phyloP scores from a whole-genome alignment of 1,140 invertebrate species.

The Drosophila serrata region DNA sequence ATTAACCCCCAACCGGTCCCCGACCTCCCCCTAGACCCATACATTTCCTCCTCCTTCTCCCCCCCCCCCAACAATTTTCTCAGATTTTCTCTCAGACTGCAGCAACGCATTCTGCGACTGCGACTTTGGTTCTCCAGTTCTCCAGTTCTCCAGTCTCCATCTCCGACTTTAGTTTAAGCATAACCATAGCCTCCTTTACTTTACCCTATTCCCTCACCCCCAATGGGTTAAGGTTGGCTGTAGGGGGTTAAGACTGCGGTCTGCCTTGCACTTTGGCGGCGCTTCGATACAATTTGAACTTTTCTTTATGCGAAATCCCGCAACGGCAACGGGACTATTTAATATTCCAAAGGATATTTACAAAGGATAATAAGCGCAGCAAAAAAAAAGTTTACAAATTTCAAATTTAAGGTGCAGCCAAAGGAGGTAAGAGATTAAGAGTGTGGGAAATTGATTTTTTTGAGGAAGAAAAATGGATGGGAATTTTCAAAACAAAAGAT shows the following conservation, averaged over 20 bases:
- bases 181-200: not conserved
- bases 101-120: constrained; percentile 49
- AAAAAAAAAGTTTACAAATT: not conserved
- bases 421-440: not conserved
- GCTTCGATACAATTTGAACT: constrained; percentile 80
- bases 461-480: not conserved
- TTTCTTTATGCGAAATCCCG: constrained; percentile 68
- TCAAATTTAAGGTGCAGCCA: too few relatives aligned
- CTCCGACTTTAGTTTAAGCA: constrained; percentile 29
- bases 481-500: too few relatives aligned
- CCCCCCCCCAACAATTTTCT: constrained; percentile 16
- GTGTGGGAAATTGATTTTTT: not conserved
- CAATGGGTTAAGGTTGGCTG: constrained; percentile 29
- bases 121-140: constrained; percentile 20
- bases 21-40: not conserved
- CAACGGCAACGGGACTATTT: constrained; percentile 16
- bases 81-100: constrained; percentile 42
- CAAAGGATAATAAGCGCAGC: constrained; percentile 9
- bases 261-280: constrained; percentile 57
- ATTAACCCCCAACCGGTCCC: constrained; percentile 2
- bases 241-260: constrained; percentile 10
- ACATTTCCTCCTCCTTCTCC: too few relatives aligned
- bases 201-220: not conserved
- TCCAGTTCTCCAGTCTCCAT: not conserved
- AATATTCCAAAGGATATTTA: constrained; percentile 17